Evolutionary conservation across 2,113 vertebrate species (phyloP).

Genomic region (Mungos mungo): DNA sequence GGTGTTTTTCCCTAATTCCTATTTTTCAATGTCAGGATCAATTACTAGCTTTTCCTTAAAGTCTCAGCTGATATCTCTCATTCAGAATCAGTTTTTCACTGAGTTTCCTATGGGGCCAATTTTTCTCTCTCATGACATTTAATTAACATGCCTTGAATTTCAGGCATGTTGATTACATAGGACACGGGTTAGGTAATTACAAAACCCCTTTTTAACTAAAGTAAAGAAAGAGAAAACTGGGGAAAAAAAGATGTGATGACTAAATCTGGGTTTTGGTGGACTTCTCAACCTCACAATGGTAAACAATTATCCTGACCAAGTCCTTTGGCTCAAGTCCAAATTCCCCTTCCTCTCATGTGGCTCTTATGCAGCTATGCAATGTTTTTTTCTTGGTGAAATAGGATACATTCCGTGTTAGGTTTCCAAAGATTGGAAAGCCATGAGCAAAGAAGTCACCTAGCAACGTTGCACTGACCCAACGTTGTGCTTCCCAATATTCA

Average conservation of each 20-base stretch:
- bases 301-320: neutral
- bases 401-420: neutral
- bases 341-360: neutral
- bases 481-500: neutral
- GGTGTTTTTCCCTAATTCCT: neutral
- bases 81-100: neutral
- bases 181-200: neutral
- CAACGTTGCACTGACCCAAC: neutral
- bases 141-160: conserved; percentile 11
- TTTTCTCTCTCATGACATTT: neutral
- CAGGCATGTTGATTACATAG: neutral
- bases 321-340: neutral
- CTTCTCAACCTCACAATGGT: neutral
- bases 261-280: neutral
- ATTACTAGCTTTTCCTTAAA: neutral
- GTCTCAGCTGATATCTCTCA: neutral
- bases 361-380: neutral
- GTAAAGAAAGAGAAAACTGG: neutral
- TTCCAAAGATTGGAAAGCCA: conserved; percentile 24
- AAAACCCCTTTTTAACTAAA: neutral
- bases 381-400: neutral
- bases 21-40: conserved; percentile 6
- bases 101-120: neutral
- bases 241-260: neutral
- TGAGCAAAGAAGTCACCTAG: neutral